Evolutionary conservation across 2,797 vertebrate species (phyloP).

Genomic region (Myotis findleyi): DNA sequence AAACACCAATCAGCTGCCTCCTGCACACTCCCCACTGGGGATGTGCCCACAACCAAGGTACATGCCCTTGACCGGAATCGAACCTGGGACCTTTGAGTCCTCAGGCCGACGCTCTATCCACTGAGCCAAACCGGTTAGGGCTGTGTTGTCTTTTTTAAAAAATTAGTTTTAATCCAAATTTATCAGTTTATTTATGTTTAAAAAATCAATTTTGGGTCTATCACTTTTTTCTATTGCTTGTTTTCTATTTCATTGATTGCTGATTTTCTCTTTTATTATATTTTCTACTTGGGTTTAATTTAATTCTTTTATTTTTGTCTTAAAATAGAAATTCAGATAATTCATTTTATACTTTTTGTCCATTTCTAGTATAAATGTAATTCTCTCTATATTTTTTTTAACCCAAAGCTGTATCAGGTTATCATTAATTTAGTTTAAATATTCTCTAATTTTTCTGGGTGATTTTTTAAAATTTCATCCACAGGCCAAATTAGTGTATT

Average conservation of each 20-base stretch:
- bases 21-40: too few species aligned
- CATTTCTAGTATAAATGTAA: slow-evolving; percentile 1
- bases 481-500: background rate
- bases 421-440: background rate
- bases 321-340: background rate
- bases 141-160: background rate
- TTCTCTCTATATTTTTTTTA: background rate
- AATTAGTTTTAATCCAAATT: background rate
- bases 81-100: too few species aligned
- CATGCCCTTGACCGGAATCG: too few species aligned
- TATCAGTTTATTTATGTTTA: slow-evolving; percentile 7
- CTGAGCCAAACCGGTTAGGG: too few species aligned
- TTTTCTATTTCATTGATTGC: background rate
- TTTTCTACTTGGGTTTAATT: background rate
- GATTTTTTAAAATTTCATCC: background rate
- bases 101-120: too few species aligned
- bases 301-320: background rate
- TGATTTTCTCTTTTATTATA: background rate
- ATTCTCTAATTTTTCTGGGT: slow-evolving; percentile 14
- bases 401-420: background rate
- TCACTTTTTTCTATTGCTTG: background rate
- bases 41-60: too few species aligned
- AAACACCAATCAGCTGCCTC: too few species aligned
- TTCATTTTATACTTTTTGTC: background rate
- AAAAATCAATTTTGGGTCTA: background rate